Conservation (phyloP, 2,113 vertebrate species). For the Tetraodon nigroviridis region DNA sequence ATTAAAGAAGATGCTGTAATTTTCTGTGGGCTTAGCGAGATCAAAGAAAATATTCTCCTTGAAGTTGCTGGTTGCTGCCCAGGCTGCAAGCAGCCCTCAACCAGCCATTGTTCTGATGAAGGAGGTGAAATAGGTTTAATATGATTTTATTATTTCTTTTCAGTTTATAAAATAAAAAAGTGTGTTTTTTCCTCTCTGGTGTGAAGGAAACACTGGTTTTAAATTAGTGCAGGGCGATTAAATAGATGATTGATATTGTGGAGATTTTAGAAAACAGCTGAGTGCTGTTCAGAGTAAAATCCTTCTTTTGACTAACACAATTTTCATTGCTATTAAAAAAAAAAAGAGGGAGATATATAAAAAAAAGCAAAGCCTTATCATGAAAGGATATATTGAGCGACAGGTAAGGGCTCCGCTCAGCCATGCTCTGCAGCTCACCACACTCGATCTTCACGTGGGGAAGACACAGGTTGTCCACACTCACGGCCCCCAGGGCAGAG, state of each 20-base stretch:
- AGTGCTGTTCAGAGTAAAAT: neutral
- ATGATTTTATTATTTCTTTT: constrained; percentile 7
- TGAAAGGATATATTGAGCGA: constrained; percentile 90
- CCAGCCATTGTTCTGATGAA: constrained; percentile 70
- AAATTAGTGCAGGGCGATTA: neutral
- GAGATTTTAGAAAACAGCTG: neutral
- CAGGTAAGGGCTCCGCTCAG: constrained; percentile 71
- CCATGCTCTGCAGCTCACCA: constrained; percentile 65
- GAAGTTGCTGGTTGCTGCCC: constrained; percentile 74
- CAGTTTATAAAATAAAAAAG: constrained; percentile 45
- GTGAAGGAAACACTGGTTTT: no score
- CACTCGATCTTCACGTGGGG: constrained; percentile 77
- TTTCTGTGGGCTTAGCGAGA: constrained; percentile 79
- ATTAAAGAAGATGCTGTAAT: constrained; percentile 85
- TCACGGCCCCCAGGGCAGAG: constrained; percentile 50
- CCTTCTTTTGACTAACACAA: neutral
- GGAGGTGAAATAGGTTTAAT: constrained; percentile 35
- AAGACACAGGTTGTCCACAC: constrained; percentile 68
- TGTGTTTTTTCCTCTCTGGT: neutral
- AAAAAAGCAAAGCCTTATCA: neutral
- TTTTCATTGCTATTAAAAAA: constrained; percentile 3
- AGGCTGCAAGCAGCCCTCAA: constrained; percentile 65
- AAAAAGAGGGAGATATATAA: constrained; percentile 1
- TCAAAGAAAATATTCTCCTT: constrained; percentile 84
- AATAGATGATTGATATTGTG: neutral